Percentiles rank a stretch among this genome's conserved stretches.
Evolutionary conservation across 2,888 invertebrate genomes (phyloP).

Genomic region (Criorhina ranunculi): DNA sequence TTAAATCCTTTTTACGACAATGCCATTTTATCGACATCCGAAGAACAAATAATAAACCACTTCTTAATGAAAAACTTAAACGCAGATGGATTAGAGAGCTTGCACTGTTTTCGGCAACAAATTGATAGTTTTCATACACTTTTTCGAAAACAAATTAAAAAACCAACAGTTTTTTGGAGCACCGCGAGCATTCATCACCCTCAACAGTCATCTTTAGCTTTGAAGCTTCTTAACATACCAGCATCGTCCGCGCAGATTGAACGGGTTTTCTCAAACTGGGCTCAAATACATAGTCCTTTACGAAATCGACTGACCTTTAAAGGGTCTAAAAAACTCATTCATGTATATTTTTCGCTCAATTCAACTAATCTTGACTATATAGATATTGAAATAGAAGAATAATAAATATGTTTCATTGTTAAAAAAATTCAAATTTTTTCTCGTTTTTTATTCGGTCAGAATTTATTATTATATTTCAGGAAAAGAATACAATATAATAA

Average conservation of each 20-base stretch:
- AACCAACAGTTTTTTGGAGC: constrained; percentile 32
- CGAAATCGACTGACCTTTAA: constrained; percentile 31
- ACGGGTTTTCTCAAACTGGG: constrained; percentile 31
- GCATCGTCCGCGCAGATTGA: constrained; percentile 28
- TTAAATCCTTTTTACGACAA: constrained; percentile 24
- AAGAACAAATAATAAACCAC: constrained; percentile 13
- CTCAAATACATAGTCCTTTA: not conserved
- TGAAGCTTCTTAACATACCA: constrained; percentile 53
- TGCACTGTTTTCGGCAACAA: constrained; percentile 19
- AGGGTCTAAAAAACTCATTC: constrained; percentile 25
- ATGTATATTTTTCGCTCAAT: constrained; percentile 8
- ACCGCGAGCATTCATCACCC: constrained; percentile 26
- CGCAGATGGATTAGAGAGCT: constrained; percentile 28
- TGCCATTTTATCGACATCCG: constrained; percentile 1
- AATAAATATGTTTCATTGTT: too few species aligned
- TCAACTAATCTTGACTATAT: too few species aligned
- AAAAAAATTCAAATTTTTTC: too few species aligned
- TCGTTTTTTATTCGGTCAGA: too few species aligned
- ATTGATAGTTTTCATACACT: constrained; percentile 15
- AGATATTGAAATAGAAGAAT: too few species aligned
- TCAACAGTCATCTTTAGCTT: constrained; percentile 78
- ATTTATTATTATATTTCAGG: too few species aligned
- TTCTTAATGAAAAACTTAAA: constrained; percentile 48
- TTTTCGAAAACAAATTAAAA: constrained; percentile 24
- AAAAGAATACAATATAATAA: too few species aligned